Evolutionary conservation across 2,113 vertebrate genomes (phyloP).

Genomic region (Ifrita kowaldi): DNA sequence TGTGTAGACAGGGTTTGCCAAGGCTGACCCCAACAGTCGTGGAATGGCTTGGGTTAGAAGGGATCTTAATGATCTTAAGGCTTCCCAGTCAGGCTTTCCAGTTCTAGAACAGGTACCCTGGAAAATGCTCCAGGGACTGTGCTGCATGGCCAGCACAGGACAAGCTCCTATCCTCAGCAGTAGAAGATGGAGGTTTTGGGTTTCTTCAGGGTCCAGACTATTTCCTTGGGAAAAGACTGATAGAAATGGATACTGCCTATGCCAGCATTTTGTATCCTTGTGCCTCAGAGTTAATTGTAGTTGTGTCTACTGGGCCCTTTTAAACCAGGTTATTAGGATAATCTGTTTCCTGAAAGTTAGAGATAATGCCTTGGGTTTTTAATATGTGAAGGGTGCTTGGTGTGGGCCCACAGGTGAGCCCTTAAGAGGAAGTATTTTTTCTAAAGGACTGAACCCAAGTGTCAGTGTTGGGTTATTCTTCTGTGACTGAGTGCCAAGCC

Average conservation of each 20-base stretch:
- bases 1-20: not conserved
- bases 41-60: not conserved
- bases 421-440: not conserved
- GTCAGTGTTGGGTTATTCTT: not conserved
- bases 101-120: not conserved
- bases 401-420: not conserved
- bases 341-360: not conserved
- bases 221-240: not conserved
- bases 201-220: not conserved
- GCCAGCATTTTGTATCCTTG: not conserved
- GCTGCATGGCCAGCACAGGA: not conserved
- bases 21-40: not conserved
- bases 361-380: not conserved
- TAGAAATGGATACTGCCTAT: not conserved
- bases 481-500: rapidly evolving
- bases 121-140: not conserved
- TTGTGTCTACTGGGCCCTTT: not conserved
- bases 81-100: not conserved
- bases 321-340: not conserved
- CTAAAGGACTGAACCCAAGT: not conserved
- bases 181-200: not conserved
- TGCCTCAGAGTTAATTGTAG: not conserved
- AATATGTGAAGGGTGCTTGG: not conserved
- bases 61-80: not conserved
- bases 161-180: not conserved